Evolutionary conservation across 2,113 vertebrate genomes (phyloP).

Genomic region (Candoia aspera): DNA sequence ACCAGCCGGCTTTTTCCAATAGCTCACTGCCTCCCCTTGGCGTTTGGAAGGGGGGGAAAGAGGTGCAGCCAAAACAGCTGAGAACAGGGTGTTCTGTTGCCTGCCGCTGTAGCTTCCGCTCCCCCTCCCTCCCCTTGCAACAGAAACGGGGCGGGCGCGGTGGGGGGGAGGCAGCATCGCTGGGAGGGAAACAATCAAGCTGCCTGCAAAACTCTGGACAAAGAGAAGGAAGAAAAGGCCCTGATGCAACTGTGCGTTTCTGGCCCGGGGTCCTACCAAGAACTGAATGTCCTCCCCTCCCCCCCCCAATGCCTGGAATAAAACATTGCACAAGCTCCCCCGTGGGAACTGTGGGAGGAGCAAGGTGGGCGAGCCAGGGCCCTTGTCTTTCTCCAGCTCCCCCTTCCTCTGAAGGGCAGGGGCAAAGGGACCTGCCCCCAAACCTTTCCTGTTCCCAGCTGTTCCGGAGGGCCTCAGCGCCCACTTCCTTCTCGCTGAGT

Average conservation of each 20-base stretch:
- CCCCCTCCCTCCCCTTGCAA: not conserved
- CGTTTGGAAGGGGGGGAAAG: not conserved
- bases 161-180: not conserved
- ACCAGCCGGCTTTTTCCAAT: not conserved
- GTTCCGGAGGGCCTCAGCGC: not conserved
- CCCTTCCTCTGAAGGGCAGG: not conserved
- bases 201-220: not conserved
- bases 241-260: conserved; percentile 26
- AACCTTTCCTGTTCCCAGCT: too few species aligned
- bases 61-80: not conserved
- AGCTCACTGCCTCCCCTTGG: not conserved
- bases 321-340: not conserved
- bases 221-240: not conserved
- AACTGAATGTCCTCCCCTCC: conserved; percentile 11
- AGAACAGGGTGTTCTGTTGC: conserved; percentile 24
- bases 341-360: not conserved
- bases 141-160: too few species aligned
- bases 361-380: not conserved
- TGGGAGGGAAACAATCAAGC: not conserved
- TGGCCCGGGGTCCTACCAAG: not conserved
- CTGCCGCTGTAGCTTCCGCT: not conserved
- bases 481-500: too few species aligned
- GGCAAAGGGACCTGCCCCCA: not conserved
- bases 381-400: not conserved
- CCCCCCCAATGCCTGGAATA: not conserved